phyloP scores from a whole-genome alignment of 2,113 vertebrate species.

The Syrrhaptes paradoxus region DNA sequence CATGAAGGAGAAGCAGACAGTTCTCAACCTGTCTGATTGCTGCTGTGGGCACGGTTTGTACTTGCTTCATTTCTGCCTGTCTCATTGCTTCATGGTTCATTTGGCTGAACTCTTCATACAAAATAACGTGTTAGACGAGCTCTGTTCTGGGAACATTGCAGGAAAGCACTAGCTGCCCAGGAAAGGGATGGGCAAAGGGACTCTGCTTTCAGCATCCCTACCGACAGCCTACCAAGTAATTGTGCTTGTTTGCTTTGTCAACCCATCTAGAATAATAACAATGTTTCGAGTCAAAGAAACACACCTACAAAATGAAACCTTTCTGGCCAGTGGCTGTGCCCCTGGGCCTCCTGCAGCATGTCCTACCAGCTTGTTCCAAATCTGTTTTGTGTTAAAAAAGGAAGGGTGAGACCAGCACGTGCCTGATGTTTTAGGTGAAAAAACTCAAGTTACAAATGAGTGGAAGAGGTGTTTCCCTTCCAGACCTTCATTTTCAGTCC shows the following conservation, averaged over 20 bases:
- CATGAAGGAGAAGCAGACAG: conserved; percentile 2
- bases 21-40: conserved; percentile 51
- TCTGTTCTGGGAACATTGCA: background rate
- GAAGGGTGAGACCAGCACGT: background rate
- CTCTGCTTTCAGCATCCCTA: background rate
- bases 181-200: conserved; percentile 18
- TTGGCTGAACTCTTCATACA: conserved; percentile 27
- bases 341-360: rapidly evolving
- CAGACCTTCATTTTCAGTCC: background rate
- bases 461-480: background rate
- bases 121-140: background rate
- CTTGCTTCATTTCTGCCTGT: conserved; percentile 37
- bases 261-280: background rate
- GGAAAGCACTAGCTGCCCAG: background rate
- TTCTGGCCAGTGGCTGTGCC: background rate
- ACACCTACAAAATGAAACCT: background rate
- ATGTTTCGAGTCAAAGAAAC: conserved; percentile 2
- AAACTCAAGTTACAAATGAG: background rate
- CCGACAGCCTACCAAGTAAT: background rate
- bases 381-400: background rate
- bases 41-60: conserved; percentile 23
- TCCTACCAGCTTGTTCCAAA: background rate
- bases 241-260: conserved; percentile 5
- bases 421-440: background rate
- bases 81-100: conserved; percentile 29